Percentiles rank a stretch among this genome's conserved stretches.
Evolutionary conservation across 2,888 invertebrate species (phyloP).

Genomic region (Pseudococcus longispinus): DNA sequence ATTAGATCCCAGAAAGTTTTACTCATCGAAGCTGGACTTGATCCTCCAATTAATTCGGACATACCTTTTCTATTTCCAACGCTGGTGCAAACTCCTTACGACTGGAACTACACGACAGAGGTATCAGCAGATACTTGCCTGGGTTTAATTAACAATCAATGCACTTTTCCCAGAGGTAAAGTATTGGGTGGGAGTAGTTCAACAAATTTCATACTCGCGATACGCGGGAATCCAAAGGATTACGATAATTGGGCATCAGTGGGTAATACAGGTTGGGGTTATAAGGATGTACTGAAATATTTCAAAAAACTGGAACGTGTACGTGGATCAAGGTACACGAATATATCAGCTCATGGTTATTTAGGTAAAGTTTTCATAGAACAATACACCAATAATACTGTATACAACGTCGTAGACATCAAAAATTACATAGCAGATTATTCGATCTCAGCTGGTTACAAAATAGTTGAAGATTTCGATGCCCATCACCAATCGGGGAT

Average conservation of each 20-base stretch:
- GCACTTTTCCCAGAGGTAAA: constrained; percentile 47
- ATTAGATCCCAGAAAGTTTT: constrained; percentile 65
- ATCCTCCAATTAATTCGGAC: constrained; percentile 64
- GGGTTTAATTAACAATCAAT: constrained; percentile 13
- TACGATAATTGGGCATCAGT: constrained; percentile 55
- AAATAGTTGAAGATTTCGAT: constrained; percentile 81
- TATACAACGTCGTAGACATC: not conserved
- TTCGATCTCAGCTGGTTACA: constrained; percentile 81
- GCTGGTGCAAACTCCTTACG: constrained; percentile 60
- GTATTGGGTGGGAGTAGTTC: constrained; percentile 57
- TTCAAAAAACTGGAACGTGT: constrained; percentile 55
- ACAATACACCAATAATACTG: not conserved
- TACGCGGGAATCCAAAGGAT: constrained; percentile 55
- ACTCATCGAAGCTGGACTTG: constrained; percentile 65
- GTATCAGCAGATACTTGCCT: constrained; percentile 62
- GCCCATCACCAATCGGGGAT: constrained; percentile 86
- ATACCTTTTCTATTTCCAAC: constrained; percentile 64
- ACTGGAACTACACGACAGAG: constrained; percentile 64
- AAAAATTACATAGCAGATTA: constrained; percentile 66
- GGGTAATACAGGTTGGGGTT: constrained; percentile 58
- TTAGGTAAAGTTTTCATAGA: not conserved
- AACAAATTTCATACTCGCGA: constrained; percentile 56
- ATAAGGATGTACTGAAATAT: constrained; percentile 55
- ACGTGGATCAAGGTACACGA: not conserved
- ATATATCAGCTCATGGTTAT: not conserved